Evolutionary conservation across 2,113 vertebrate species (phyloP).

Genomic region (Gorsachius goisagi): DNA sequence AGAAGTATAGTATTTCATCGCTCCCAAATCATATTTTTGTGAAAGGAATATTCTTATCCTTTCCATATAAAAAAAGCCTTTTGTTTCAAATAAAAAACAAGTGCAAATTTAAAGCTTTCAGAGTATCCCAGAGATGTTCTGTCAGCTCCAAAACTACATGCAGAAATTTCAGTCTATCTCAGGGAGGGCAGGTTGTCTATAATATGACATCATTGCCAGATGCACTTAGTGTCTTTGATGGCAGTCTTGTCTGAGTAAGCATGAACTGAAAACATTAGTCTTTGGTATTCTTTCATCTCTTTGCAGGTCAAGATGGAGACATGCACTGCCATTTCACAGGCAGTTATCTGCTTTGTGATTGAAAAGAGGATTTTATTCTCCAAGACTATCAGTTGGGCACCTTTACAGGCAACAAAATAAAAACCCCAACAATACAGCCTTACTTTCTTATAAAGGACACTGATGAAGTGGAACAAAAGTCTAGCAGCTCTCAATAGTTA

Average conservation of each 20-base stretch:
- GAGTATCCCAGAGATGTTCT: background rate
- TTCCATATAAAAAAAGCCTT: background rate
- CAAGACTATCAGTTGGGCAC: background rate
- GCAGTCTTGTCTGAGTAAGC: background rate
- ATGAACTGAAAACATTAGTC: background rate
- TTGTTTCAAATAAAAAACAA: background rate
- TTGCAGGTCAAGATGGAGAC: background rate
- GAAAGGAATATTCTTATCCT: background rate
- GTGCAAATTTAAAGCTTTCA: background rate
- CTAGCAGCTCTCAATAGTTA: background rate
- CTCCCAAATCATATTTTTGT: background rate
- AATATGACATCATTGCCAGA: background rate
- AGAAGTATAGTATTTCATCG: background rate
- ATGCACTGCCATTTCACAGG: background rate
- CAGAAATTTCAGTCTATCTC: background rate
- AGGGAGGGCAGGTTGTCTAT: background rate
- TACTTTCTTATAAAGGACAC: background rate
- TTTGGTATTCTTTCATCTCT: background rate
- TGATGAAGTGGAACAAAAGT: background rate
- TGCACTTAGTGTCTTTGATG: background rate
- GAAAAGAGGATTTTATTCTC: background rate
- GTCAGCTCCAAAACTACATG: background rate
- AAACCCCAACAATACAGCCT: background rate
- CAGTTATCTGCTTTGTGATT: background rate
- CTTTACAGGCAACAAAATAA: background rate